Evolutionary conservation across 1,140 invertebrate species (phyloP), one percentile per base, ranked within the genome.

Genomic region (Pristionchus pacificus): DNA sequence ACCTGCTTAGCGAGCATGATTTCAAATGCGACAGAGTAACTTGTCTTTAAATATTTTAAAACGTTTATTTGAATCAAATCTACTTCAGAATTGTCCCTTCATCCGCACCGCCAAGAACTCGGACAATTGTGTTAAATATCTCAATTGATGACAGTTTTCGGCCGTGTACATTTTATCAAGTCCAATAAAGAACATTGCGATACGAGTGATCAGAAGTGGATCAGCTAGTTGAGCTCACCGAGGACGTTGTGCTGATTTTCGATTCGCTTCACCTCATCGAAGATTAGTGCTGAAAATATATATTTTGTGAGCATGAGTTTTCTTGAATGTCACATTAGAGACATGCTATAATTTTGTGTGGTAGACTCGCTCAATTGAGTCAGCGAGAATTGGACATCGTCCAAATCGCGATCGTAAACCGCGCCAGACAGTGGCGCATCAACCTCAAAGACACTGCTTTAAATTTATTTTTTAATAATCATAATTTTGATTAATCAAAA

Each of bases 31-130:
- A n/a, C n/a, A n/a, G 38, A 19, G 38, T 10, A 19, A 10, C 19
- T 10, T 6, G 19, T 10, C 6, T 10, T 10, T 10, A 49, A 19
- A 10, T 6, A 49, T 49, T 49, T 49, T 19, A 19, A 49, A 49
- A 10, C 6, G 19, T 6, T 19, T 49, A 6, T 10, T 74, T 77
- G 38, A n/a, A n/a, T n/a, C n/a, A n/a, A n/a, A n/a, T n/a, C n/a
- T n/a, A n/a, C n/a, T n/a, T n/a, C 60, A 77, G 72, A 31, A 30
- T 60, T 78, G 77, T 38, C 75, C 76, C 27, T 78, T 78, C 70
- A 72, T 77, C 49, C 29, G 75, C 32, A 77, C 75, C 6, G 49
- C 65, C 2, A 72, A 70, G 38, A 77, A 77, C 65, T 70, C 65
- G 32, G 31, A 65, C 19, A 68, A 76, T 58, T 77, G 76, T 33